phyloP scores from a whole-genome alignment of 1,140 invertebrate species.

The Drosophila neocordata region DNA sequence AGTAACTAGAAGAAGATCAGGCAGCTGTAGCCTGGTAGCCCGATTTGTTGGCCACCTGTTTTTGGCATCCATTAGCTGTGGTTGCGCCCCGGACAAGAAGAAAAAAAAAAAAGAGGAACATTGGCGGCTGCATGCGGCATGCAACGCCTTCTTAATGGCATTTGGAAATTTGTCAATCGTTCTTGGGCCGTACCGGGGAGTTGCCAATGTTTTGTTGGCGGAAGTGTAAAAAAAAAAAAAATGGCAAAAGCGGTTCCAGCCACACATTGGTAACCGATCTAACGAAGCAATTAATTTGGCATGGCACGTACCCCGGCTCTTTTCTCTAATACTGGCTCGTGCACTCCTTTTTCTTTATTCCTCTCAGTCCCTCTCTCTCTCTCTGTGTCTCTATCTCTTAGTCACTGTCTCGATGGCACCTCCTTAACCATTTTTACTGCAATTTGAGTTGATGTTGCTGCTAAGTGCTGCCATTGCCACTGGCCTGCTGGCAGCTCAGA shows the following conservation, averaged over 20 bases:
- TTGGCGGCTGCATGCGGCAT: constrained; percentile 51
- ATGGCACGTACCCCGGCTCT: constrained; percentile 63
- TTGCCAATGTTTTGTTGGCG: constrained; percentile 43
- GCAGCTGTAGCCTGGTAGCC: constrained; percentile 36
- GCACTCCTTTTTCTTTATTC: neutral
- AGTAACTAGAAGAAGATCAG: constrained; percentile 25
- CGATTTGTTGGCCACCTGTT: constrained; percentile 60
- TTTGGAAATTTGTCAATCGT: constrained; percentile 79
- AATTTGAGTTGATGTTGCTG: constrained; percentile 75
- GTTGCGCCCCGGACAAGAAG: constrained; percentile 20
- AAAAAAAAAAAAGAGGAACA: constrained; percentile 4
- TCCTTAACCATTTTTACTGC: constrained; percentile 33
- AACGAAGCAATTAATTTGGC: constrained; percentile 78
- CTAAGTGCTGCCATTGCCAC: constrained; percentile 70
- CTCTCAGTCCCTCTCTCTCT: neutral
- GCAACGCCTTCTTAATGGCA: constrained; percentile 77
- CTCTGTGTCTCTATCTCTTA: neutral
- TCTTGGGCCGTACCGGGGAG: constrained; percentile 49
- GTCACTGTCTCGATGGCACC: constrained; percentile 4
- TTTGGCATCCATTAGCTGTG: constrained; percentile 53
- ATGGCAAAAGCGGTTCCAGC: constrained; percentile 61
- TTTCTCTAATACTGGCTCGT: constrained; percentile 24
- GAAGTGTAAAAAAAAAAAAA: constrained; percentile 65
- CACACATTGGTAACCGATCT: constrained; percentile 51
- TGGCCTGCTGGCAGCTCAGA: constrained; percentile 35